Conservation (phyloP, 2,888 invertebrate species). For the Diadegma fenestrale region DNA sequence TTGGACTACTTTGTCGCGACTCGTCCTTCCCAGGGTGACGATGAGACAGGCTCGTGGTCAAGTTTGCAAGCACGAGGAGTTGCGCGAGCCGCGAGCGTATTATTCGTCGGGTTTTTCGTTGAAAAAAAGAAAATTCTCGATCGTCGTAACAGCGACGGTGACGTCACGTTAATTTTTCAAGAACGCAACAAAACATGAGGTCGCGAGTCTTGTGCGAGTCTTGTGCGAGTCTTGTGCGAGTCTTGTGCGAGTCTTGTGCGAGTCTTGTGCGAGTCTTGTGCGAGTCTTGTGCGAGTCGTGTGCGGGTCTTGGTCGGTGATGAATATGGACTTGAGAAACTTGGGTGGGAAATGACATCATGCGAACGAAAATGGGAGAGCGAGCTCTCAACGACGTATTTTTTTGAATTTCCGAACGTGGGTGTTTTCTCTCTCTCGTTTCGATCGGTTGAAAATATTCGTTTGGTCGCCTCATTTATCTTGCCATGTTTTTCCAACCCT, state of each 20-base stretch:
- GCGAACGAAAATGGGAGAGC: slow-evolving; percentile 5
- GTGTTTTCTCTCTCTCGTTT: not conserved
- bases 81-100: not conserved
- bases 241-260: not conserved
- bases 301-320: slow-evolving; percentile 19
- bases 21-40: not conserved
- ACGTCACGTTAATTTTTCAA: not conserved
- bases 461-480: not conserved
- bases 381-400: not conserved
- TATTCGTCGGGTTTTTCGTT: not conserved
- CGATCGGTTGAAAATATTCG: not conserved
- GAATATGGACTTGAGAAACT: slow-evolving; percentile 11
- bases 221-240: not conserved
- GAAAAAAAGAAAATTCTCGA: not conserved
- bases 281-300: not conserved
- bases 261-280: too few relatives aligned
- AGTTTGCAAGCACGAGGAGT: not conserved
- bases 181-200: not conserved
- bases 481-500: too few relatives aligned
- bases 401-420: slow-evolving; percentile 24
- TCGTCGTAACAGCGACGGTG: not conserved
- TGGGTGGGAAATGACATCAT: slow-evolving; percentile 33
- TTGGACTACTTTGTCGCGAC: not conserved
- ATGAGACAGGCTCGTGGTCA: not conserved
- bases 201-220: not conserved